Conservation (phyloP, 2,888 invertebrate species). For the Eilema griseolum region DNA sequence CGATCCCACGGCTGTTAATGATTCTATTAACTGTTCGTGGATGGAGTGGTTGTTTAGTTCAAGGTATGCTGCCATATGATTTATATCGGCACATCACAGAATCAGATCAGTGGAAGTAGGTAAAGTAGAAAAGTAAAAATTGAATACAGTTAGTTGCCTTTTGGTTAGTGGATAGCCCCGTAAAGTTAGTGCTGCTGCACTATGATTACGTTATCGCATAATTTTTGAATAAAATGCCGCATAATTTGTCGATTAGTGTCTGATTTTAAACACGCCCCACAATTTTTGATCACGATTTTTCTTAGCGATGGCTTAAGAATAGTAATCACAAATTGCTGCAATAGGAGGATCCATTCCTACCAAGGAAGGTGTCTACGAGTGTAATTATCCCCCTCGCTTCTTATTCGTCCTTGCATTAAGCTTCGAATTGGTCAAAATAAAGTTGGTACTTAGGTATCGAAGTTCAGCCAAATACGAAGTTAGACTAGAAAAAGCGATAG, state of each 20-base stretch:
- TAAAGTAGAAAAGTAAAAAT: background rate
- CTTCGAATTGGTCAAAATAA: too few relatives aligned
- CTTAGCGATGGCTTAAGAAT: background rate
- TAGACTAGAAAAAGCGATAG: too few relatives aligned
- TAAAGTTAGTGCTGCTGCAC: background rate
- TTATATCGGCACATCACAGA: constrained; percentile 13
- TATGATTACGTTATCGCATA: background rate
- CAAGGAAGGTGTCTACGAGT: too few relatives aligned
- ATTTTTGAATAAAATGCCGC: background rate
- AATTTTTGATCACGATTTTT: background rate
- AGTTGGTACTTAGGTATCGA: too few relatives aligned
- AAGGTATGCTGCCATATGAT: constrained; percentile 52
- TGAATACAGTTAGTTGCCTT: background rate
- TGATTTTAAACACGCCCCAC: background rate
- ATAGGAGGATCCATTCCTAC: too few relatives aligned
- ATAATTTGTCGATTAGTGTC: background rate
- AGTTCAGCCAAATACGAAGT: too few relatives aligned
- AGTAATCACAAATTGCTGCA: background rate
- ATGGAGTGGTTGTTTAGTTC: constrained; percentile 66
- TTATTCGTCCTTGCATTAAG: too few relatives aligned
- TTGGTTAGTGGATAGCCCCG: background rate
- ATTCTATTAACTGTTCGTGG: constrained; percentile 44
- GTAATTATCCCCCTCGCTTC: too few relatives aligned
- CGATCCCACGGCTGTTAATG: constrained; percentile 63
- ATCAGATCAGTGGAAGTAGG: background rate